These are phyloP conservation scores for Torymus aiolomorphi DNA, from an alignment of 2,888 invertebrate genomes.

Conservation along the genomic window DNA sequence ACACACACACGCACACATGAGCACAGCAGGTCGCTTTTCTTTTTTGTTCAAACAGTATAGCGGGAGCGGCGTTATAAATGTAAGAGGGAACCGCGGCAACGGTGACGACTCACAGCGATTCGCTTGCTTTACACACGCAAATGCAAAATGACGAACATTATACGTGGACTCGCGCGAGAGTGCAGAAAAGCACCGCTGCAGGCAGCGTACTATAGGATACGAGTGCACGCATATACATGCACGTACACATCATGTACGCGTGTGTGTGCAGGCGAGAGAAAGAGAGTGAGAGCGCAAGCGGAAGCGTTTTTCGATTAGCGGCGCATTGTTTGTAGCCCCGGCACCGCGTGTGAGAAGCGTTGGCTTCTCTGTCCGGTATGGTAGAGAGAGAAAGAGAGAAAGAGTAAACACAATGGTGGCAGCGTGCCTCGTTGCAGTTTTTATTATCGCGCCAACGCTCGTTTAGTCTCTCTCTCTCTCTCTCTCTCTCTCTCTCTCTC, in stretches of 20 bases:
- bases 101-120: constrained; percentile 33
- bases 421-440: constrained; percentile 47
- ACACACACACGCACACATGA: constrained; percentile 1
- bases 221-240: no score
- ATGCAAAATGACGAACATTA: constrained; percentile 53
- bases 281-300: constrained; percentile 13
- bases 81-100: constrained; percentile 5
- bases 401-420: constrained; percentile 36
- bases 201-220: no score
- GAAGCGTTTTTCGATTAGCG: constrained; percentile 64
- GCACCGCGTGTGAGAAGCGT: not conserved
- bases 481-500: no score
- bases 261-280: not conserved
- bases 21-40: not conserved
- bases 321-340: constrained; percentile 58
- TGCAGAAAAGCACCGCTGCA: no score
- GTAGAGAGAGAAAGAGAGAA: constrained; percentile 6
- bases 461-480: constrained; percentile 13
- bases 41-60: constrained; percentile 18
- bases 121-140: constrained; percentile 40
- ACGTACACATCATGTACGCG: no score
- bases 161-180: constrained; percentile 7
- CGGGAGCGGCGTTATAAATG: constrained; percentile 28
- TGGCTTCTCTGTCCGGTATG: not conserved
- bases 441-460: constrained; percentile 42